Evolutionary conservation across 2,113 vertebrate species (phyloP).

Genomic region (Erythrolamprus reginae): DNA sequence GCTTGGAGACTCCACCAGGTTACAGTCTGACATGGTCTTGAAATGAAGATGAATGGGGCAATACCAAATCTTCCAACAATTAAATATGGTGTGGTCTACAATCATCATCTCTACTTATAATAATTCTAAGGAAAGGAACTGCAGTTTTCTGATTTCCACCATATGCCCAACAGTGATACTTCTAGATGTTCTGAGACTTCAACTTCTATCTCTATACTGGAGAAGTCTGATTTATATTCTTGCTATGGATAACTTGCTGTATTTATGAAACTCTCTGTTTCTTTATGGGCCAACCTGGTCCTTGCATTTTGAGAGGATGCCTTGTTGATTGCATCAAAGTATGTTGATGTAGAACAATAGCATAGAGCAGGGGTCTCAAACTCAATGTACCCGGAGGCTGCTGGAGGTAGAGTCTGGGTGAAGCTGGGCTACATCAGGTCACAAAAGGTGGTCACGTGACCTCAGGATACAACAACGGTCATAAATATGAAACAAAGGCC

Average conservation of each 20-base stretch:
- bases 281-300: not conserved
- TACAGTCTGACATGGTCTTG: not conserved
- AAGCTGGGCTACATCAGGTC: too few species aligned
- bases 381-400: too few species aligned
- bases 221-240: not conserved
- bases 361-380: too few species aligned
- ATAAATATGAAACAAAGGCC: too few species aligned
- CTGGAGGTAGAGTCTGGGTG: too few species aligned
- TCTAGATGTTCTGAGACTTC: not conserved
- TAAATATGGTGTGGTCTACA: not conserved
- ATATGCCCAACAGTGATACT: not conserved
- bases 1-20: not conserved
- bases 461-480: too few species aligned
- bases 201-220: not conserved
- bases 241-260: not conserved
- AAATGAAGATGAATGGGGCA: not conserved
- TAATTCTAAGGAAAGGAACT: not conserved
- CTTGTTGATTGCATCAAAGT: not conserved
- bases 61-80: not conserved
- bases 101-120: not conserved
- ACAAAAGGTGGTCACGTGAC: too few species aligned
- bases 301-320: not conserved
- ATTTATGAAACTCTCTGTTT: not conserved
- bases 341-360: not conserved
- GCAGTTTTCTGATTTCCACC: not conserved